Conservation (phyloP, 2,797 vertebrate genomes). For the Platalea minor region DNA sequence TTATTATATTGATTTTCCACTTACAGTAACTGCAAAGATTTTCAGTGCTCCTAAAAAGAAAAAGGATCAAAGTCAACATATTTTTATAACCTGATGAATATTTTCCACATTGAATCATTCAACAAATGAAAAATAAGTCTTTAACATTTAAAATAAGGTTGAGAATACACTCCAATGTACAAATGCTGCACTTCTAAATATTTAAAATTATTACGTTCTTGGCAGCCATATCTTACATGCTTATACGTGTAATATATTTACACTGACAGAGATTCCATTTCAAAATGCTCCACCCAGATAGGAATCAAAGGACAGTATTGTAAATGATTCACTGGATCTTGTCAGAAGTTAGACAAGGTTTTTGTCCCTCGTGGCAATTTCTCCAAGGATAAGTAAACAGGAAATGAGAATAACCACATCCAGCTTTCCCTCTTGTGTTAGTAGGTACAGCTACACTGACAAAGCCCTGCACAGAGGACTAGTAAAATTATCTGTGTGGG, state of each 20-base stretch:
- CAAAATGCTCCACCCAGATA: background rate
- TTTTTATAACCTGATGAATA: conserved; percentile 15
- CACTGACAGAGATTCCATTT: background rate
- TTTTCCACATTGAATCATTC: conserved; percentile 10
- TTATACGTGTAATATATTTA: background rate
- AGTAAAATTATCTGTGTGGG: background rate
- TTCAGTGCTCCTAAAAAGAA: background rate
- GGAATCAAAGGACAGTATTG: background rate
- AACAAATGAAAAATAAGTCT: conserved; percentile 19
- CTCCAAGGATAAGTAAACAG: background rate
- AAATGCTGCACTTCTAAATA: background rate
- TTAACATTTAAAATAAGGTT: background rate
- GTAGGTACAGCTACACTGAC: background rate
- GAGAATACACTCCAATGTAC: background rate
- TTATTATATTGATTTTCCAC: conserved; percentile 56
- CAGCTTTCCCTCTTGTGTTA: background rate
- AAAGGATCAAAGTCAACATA: conserved; percentile 13
- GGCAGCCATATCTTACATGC: background rate
- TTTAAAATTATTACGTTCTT: background rate
- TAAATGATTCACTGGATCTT: background rate
- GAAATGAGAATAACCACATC: background rate
- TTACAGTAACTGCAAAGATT: conserved; percentile 6
- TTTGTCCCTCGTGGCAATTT: background rate
- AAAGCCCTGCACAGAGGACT: background rate
- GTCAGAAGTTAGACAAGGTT: background rate